These are phyloP conservation scores for Xestia sexstrigata DNA, from an alignment of 2,888 invertebrate genomes.

Conservation along the genomic window DNA sequence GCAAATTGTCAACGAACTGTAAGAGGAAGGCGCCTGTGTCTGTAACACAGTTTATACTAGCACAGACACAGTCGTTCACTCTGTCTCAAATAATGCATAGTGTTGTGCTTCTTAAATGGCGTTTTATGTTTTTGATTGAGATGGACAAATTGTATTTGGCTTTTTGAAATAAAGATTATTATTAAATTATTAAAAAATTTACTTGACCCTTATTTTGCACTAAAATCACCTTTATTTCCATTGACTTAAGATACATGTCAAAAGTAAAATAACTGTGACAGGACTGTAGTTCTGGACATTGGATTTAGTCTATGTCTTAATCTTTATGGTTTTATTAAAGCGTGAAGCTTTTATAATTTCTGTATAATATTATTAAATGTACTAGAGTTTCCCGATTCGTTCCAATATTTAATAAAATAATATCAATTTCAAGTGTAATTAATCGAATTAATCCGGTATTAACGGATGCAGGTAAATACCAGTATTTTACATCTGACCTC, in stretches of 20 bases:
- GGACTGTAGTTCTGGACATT: background rate
- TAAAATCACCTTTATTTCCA: background rate
- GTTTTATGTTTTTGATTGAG: too few relatives aligned
- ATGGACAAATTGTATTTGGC: too few relatives aligned
- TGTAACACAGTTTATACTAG: too few relatives aligned
- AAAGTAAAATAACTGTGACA: background rate
- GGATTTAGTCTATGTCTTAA: background rate
- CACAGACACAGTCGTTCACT: too few relatives aligned
- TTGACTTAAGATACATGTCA: background rate
- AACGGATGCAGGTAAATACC: background rate
- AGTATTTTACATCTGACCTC: too few relatives aligned
- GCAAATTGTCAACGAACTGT: too few relatives aligned
- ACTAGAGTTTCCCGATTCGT: background rate
- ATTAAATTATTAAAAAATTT: too few relatives aligned
- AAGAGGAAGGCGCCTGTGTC: too few relatives aligned
- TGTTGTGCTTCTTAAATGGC: too few relatives aligned
- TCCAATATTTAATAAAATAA: background rate
- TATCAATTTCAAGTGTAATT: background rate
- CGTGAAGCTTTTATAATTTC: slow-evolving; percentile 3
- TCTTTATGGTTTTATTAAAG: background rate
- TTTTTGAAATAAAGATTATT: too few relatives aligned
- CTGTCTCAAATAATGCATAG: too few relatives aligned
- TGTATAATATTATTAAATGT: background rate
- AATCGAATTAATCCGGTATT: background rate
- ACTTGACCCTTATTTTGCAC: background rate